Percentiles rank a stretch among this genome's conserved stretches.
Evolutionary conservation across 1,140 invertebrate species (phyloP).

Genomic region (Magallana gigas): DNA sequence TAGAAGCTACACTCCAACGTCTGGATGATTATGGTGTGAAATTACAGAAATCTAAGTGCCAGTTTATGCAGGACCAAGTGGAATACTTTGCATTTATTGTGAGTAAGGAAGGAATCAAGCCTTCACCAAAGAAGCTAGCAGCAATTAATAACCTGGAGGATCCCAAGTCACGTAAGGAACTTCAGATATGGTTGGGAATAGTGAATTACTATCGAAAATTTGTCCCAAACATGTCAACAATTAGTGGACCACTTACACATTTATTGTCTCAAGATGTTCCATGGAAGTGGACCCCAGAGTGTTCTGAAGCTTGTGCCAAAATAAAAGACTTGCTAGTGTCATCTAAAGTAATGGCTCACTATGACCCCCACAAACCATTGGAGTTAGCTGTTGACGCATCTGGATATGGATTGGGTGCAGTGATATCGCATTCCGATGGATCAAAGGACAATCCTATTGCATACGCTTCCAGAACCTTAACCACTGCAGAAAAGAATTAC

Average conservation of each 20-base stretch:
- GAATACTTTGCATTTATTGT: conserved; percentile 35
- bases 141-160: conserved; percentile 41
- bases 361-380: conserved; percentile 18
- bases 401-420: conserved; percentile 31
- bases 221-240: conserved; percentile 53
- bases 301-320: conserved; percentile 45
- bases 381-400: conserved; percentile 38
- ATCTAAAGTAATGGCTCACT: conserved; percentile 34
- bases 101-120: conserved; percentile 21
- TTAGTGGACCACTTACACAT: conserved; percentile 44
- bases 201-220: conserved; percentile 54
- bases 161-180: conserved; percentile 39
- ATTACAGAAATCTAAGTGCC: too few relatives aligned
- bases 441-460: conserved; percentile 44
- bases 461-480: conserved; percentile 43
- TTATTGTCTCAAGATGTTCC: conserved; percentile 44
- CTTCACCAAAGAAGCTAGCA: conserved; percentile 43
- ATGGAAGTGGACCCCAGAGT: conserved; percentile 52
- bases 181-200: conserved; percentile 43
- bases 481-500: conserved; percentile 37
- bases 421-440: conserved; percentile 64
- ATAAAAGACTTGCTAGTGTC: conserved; percentile 38
- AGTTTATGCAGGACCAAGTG: conserved; percentile 47
- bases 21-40: too few relatives aligned
- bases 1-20: too few relatives aligned